Conservation (phyloP, 2,888 invertebrate species). For the Tuta absoluta region DNA sequence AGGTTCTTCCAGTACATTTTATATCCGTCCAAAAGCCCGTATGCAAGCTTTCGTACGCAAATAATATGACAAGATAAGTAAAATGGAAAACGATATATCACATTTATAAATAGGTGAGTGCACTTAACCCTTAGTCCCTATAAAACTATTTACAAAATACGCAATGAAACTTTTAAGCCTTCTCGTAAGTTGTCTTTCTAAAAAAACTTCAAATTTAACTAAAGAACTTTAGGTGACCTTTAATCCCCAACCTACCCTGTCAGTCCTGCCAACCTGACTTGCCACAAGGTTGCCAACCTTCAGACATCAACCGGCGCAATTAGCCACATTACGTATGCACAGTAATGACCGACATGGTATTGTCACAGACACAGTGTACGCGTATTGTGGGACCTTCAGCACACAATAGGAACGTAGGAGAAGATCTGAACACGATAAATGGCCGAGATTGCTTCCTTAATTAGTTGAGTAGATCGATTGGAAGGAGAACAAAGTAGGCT, state of each 20-base stretch:
- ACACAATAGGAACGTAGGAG: slow-evolving; percentile 46
- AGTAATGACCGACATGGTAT: slow-evolving; percentile 44
- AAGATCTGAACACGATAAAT: slow-evolving; percentile 42
- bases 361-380: slow-evolving; percentile 34
- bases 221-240: neutral
- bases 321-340: slow-evolving; percentile 45
- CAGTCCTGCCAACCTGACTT: neutral
- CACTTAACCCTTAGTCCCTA: neutral
- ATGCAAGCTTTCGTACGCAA: slow-evolving; percentile 62
- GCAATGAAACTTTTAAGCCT: neutral
- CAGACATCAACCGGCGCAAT: slow-evolving; percentile 35
- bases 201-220: neutral
- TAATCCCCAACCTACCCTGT: neutral
- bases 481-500: neutral
- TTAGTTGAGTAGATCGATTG: slow-evolving; percentile 27
- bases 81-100: slow-evolving; percentile 53
- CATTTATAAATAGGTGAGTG: slow-evolving; percentile 20
- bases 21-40: slow-evolving; percentile 47
- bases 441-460: slow-evolving; percentile 46
- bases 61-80: slow-evolving; percentile 67
- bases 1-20: slow-evolving; percentile 39
- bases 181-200: neutral
- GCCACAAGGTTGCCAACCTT: slow-evolving; percentile 29
- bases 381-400: slow-evolving; percentile 38
- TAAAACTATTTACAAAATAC: neutral